Evolutionary conservation across 2,113 vertebrate species (phyloP).

Genomic region (Ageneiosus marmoratus): DNA sequence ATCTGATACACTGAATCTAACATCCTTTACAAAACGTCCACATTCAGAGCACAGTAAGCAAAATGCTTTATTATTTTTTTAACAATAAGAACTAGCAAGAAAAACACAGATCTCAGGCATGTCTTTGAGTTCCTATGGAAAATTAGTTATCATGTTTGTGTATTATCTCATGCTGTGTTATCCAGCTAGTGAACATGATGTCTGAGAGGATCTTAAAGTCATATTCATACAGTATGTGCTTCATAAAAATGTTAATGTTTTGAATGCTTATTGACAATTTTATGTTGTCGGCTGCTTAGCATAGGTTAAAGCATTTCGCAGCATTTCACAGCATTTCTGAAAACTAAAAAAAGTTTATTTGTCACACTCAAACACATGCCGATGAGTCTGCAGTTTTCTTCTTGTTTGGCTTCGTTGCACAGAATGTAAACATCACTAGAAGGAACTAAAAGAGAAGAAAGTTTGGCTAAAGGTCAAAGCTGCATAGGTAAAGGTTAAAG

Average conservation of each 20-base stretch:
- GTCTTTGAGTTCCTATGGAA: neutral
- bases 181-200: neutral
- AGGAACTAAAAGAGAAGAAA: slow-evolving; percentile 18
- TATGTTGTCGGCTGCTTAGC: neutral
- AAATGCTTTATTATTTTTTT: neutral
- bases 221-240: neutral
- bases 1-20: neutral
- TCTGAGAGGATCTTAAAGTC: neutral
- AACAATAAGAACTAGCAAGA: neutral
- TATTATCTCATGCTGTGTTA: neutral
- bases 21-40: neutral
- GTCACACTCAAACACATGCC: neutral
- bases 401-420: slow-evolving; percentile 20
- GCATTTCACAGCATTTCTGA: neutral
- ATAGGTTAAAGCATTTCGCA: too few relatives aligned
- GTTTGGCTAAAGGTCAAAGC: slow-evolving; percentile 27
- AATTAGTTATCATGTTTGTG: neutral
- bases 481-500: slow-evolving; percentile 3
- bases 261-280: neutral
- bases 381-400: neutral
- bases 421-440: slow-evolving; percentile 1
- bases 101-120: neutral
- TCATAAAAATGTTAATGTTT: neutral
- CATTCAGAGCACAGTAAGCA: neutral
- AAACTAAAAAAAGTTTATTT: neutral